Base-by-base conservation (phyloP, 2,888 invertebrate genomes). In the Rhopalosiphum nymphaeae region DNA sequence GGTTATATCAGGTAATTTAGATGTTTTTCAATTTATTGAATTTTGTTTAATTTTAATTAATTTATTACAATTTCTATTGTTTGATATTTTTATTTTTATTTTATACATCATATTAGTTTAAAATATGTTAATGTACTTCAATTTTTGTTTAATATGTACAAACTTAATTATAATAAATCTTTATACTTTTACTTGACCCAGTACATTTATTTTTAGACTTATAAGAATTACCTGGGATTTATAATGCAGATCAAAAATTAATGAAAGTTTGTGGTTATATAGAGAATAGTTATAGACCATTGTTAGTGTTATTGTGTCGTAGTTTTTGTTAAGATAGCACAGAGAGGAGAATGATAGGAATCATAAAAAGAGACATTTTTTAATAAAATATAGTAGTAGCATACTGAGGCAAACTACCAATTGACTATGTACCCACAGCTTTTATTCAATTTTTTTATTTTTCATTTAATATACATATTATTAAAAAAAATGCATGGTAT, bases 1-100 rank as follows among this genome's bases (percentile, higher is more conserved):
- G 89, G 98, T 99, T 84, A 98, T 99, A 95, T 99, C 98, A 96
- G 99, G 99, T 99, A 96, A 96, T 96, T 95, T 84, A 93, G 93
- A 49, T 94, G 25, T 56, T 21, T 36, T 78, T 36, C 9, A 36
- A 78, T 21, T 78, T n/a, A 13, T 36, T 67, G 67, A n/a, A 36
- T 36, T 78, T 78, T 78, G 36, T 21, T 36, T 29, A n/a, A 67
- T 67, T 67, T 67, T 67, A 13, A n/a, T 61, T 61, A 61, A 3
- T n/a, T 10, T 61, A 29, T 61, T 61, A 61, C n/a, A 29, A 61
- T n/a, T 61, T 61, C 3, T 11, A 61, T n/a, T 61, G 61, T 29
- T 10, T 29, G 61, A 61, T n/a, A 61, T 61, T 29, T 11, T 2
- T 57, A 57, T 57, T 57, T 1, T 61, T 61, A 36, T 36, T 78